Percentiles rank a stretch among this genome's conserved stretches.
Conservation (phyloP, 37 sponge, comb jelly and placozoan genomes). For the Beroe forskalii region DNA sequence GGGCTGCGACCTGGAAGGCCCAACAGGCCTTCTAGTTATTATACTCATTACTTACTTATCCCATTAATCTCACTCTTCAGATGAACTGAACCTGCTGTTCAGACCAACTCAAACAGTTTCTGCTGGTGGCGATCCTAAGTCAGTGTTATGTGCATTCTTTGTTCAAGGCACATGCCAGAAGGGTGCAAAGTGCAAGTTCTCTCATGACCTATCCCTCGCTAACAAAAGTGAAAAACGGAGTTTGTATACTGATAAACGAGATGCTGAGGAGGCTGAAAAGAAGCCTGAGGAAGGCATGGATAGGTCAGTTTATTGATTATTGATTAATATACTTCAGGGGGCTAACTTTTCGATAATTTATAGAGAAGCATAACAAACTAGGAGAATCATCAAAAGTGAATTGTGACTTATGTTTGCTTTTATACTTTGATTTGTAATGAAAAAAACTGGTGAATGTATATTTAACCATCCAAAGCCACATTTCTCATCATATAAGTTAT, state of each 20-base stretch:
- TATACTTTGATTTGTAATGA: too few relatives aligned
- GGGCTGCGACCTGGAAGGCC: too few relatives aligned
- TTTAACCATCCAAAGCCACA: too few relatives aligned
- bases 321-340: too few relatives aligned
- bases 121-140: slow-evolving; percentile 94
- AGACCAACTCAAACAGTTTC: slow-evolving; percentile 71
- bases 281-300: slow-evolving; percentile 55
- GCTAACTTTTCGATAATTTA: too few relatives aligned
- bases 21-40: too few relatives aligned
- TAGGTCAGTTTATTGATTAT: too few relatives aligned
- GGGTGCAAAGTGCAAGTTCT: slow-evolving; percentile 99
- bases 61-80: neutral
- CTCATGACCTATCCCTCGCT: slow-evolving; percentile 86
- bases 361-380: too few relatives aligned
- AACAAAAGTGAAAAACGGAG: slow-evolving; percentile 87
- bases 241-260: slow-evolving; percentile 89
- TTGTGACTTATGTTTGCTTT: too few relatives aligned
- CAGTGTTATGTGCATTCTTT: slow-evolving; percentile 93
- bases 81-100: slow-evolving; percentile 80
- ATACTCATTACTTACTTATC: neutral
- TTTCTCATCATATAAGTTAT: too few relatives aligned
- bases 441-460: too few relatives aligned
- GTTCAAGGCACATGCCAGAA: slow-evolving; percentile 93
- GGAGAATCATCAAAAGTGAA: too few relatives aligned
- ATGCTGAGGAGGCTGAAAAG: slow-evolving; percentile 69